A percentile compares a stretch with the other conserved stretches of the same genome.
phyloP scores from a whole-genome alignment of 2,113 vertebrate genomes.

The Hirundichthys speculiger region DNA sequence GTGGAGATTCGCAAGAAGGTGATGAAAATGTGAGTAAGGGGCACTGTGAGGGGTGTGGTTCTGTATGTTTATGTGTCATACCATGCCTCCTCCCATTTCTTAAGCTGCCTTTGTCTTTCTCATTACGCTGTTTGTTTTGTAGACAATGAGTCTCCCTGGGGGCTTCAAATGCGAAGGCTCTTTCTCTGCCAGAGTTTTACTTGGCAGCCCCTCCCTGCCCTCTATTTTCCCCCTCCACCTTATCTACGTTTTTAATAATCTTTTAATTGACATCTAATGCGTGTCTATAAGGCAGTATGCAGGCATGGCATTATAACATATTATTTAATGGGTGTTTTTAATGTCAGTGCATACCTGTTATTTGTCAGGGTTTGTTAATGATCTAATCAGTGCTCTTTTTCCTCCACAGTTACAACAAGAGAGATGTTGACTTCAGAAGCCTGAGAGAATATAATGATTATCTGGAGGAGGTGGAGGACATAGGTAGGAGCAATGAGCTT shows the following conservation, averaged over 20 bases:
- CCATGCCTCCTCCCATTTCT: slow-evolving; percentile 69
- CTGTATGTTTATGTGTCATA: slow-evolving; percentile 71
- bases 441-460: slow-evolving; percentile 95
- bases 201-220: slow-evolving; percentile 65
- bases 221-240: slow-evolving; percentile 46
- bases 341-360: slow-evolving; percentile 54
- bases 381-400: slow-evolving; percentile 49
- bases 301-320: slow-evolving; percentile 68
- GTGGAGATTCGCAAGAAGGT: slow-evolving; percentile 99
- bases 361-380: slow-evolving; percentile 51
- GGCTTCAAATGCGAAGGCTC: slow-evolving; percentile 66
- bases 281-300: slow-evolving; percentile 63
- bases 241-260: slow-evolving; percentile 70
- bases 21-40: slow-evolving; percentile 91
- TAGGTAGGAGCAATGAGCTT: slow-evolving; percentile 82
- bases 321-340: slow-evolving; percentile 70
- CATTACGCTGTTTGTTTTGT: slow-evolving; percentile 83
- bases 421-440: slow-evolving; percentile 91
- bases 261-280: slow-evolving; percentile 77
- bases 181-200: slow-evolving; percentile 76
- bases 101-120: slow-evolving; percentile 79
- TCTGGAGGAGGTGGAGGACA: slow-evolving; percentile 94
- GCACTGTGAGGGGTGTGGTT: slow-evolving; percentile 40
- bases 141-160: slow-evolving; percentile 77
- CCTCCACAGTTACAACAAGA: slow-evolving; percentile 94